These are phyloP conservation scores for Albula glossodonta DNA, from an alignment of 2,113 vertebrate genomes.

Conservation along the genomic window DNA sequence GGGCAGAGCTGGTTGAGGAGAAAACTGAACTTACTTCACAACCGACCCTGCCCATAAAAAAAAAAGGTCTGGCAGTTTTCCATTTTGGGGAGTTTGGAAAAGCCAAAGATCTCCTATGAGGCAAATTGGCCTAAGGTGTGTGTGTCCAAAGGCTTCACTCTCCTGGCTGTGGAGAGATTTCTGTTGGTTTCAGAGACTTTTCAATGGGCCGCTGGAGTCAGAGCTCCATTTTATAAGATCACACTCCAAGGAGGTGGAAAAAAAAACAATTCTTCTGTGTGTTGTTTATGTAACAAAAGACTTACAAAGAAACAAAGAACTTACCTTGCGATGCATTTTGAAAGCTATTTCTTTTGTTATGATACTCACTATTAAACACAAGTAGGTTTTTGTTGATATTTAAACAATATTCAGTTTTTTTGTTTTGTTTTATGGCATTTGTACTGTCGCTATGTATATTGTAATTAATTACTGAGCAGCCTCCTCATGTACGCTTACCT, in stretches of 20 bases:
- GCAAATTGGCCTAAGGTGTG: slow-evolving; percentile 74
- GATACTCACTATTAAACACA: slow-evolving; percentile 40
- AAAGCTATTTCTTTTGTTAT: slow-evolving; percentile 34
- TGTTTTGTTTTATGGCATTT: slow-evolving; percentile 35
- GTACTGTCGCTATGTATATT: slow-evolving; percentile 47
- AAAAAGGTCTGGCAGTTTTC: slow-evolving; percentile 61
- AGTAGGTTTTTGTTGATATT: slow-evolving; percentile 24
- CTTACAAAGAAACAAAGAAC: slow-evolving; percentile 51
- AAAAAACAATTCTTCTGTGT: slow-evolving; percentile 46
- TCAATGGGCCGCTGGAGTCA: slow-evolving; percentile 66
- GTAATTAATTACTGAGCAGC: slow-evolving; percentile 68
- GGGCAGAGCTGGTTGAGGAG: slow-evolving; percentile 66
- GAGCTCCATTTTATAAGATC: slow-evolving; percentile 66
- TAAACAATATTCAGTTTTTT: slow-evolving; percentile 36
- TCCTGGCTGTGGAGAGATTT: slow-evolving; percentile 42
- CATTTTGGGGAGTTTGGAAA: slow-evolving; percentile 53
- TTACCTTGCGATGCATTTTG: neutral
- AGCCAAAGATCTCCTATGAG: slow-evolving; percentile 73
- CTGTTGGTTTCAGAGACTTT: slow-evolving; percentile 69
- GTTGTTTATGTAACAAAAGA: slow-evolving; percentile 72
- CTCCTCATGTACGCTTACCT: slow-evolving; percentile 68
- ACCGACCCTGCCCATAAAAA: slow-evolving; percentile 48
- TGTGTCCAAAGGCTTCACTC: slow-evolving; percentile 65
- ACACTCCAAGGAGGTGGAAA: slow-evolving; percentile 52
- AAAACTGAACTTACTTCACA: slow-evolving; percentile 65